Evolutionary conservation across 2,113 vertebrate genomes (phyloP).

Genomic region (Mobula birostris): DNA sequence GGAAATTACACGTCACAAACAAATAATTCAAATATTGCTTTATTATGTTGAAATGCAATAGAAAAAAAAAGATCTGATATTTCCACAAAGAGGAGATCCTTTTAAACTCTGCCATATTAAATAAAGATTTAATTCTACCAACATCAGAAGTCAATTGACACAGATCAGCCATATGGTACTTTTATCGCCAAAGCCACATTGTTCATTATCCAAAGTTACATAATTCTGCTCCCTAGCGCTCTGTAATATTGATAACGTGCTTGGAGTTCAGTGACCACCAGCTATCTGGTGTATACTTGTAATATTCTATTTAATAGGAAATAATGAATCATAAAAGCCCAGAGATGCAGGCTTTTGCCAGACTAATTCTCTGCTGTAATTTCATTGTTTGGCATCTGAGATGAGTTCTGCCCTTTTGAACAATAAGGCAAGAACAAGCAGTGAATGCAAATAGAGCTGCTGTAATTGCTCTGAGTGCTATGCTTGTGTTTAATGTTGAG

Average conservation of each 20-base stretch:
- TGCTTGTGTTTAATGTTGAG: slow-evolving; percentile 2
- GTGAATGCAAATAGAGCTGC: slow-evolving; percentile 62
- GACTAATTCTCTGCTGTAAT: slow-evolving; percentile 80
- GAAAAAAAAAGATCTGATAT: background rate
- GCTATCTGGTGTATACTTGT: slow-evolving; percentile 78
- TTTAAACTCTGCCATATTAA: slow-evolving; percentile 61
- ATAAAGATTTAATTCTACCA: slow-evolving; percentile 80
- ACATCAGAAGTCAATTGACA: slow-evolving; percentile 79
- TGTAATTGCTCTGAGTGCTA: background rate
- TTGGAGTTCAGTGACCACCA: slow-evolving; percentile 69
- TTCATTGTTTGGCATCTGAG: slow-evolving; percentile 77
- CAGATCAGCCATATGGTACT: slow-evolving; percentile 78
- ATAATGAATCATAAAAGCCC: slow-evolving; percentile 80
- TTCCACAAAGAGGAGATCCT: background rate
- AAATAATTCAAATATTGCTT: background rate
- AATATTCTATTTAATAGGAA: slow-evolving; percentile 82
- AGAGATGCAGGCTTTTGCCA: slow-evolving; percentile 70
- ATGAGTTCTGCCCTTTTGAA: slow-evolving; percentile 69
- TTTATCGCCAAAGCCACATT: slow-evolving; percentile 80
- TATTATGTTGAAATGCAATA: background rate
- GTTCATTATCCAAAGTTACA: slow-evolving; percentile 81
- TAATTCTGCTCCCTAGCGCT: slow-evolving; percentile 79
- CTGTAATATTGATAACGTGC: slow-evolving; percentile 78
- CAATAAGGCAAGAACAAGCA: slow-evolving; percentile 53
- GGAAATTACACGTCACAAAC: background rate